Percentiles rank a stretch among this genome's conserved stretches.
These are phyloP conservation scores for Nesoenas mayeri DNA, from an alignment of 2,113 vertebrate species.

Conservation along the genomic window DNA sequence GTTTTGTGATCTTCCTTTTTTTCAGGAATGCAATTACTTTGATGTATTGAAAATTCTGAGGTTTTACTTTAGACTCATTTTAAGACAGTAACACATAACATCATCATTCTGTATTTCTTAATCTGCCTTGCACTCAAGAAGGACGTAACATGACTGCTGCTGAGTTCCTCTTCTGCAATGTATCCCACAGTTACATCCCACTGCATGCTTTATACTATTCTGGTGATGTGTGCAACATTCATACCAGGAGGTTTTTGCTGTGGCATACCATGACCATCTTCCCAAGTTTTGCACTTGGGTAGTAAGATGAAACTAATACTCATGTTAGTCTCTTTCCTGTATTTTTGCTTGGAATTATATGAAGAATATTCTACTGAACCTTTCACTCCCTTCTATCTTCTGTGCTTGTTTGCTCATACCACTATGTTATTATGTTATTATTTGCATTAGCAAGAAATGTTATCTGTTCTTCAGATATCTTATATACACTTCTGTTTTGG, in stretches of 20 bases:
- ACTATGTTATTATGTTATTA: neutral
- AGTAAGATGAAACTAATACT: neutral
- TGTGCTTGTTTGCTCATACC: neutral
- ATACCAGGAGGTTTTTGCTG: neutral
- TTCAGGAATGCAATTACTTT: neutral
- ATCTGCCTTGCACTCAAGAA: neutral
- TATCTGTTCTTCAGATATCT: neutral
- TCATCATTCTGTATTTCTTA: neutral
- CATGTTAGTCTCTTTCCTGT: neutral
- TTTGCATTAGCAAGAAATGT: neutral
- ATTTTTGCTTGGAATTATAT: neutral
- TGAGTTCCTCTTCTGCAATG: neutral
- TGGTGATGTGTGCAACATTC: neutral
- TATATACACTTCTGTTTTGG: neutral
- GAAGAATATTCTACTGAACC: fast-evolving
- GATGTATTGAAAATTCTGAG: neutral
- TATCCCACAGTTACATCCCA: too few relatives aligned
- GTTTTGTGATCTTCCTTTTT: neutral
- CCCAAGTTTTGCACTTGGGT: neutral
- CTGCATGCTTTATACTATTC: neutral
- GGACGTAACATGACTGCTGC: neutral
- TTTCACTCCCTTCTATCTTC: neutral
- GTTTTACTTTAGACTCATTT: neutral
- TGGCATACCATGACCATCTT: neutral
- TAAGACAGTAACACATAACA: neutral